Base-by-base conservation (phyloP, 2,113 vertebrate genomes). In the Sminthopsis crassicaudata region DNA sequence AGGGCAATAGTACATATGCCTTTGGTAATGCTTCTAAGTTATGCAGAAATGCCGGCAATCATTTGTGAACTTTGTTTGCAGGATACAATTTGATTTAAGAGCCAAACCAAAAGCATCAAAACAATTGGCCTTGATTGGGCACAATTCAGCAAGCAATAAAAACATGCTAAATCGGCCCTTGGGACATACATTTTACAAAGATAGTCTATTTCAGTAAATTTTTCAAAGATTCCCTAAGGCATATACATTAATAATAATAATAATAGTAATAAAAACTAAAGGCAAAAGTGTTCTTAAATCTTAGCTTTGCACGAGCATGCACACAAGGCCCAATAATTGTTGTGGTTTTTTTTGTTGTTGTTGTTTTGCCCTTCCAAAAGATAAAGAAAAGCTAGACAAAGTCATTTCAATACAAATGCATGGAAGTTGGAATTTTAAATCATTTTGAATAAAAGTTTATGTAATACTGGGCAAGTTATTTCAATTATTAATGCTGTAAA, bases 1-100 rank as follows among this genome's bases (percentile, higher is more conserved):
- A 98, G 98, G 98, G 98, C 98, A 98, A 95, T 97, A 94, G 97
- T 97, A 97, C 98, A 98, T 97, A 98, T 98, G 98, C 97, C 98
- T 98, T 97, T 97, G 97, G 96, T 96, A 95, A 97, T 96, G 97
- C 96, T 97, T 97, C 98, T 98, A 97, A 97, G 97, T 97, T 98
- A 98, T 97, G 97, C 98, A 97, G 57, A 97, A 95, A 98, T 97
- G 95, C 97, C 76, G 97, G 97, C 96, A 96, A 97, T 97, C 96
- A 97, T 97, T 97, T 93, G 97, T 97, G 98, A 97, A 98, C 98
- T 98, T 97, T 98, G 94, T 96, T 96, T 95, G 97, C 97, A 97
- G 90, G 95, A 97, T 97, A 95, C 91, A 95, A 91, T 97, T 97
- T 96, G 95, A 90, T 96, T 94, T 97, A 97, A 95, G 93, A 97